Evolutionary conservation across 2,797 vertebrate genomes (phyloP).

Genomic region (Pseudochaenichthys georgianus): DNA sequence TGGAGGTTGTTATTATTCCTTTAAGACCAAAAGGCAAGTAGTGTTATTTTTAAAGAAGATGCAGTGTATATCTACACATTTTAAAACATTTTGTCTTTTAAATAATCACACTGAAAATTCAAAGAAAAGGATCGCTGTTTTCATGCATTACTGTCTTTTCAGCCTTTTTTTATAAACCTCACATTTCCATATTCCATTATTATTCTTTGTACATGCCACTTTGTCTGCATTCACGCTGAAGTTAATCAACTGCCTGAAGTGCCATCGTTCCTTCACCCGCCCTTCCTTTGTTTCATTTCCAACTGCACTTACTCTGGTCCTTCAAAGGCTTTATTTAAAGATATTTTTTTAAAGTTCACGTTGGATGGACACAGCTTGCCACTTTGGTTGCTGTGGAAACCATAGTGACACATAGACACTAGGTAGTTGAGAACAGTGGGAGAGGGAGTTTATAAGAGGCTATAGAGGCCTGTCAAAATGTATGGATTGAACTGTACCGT

Average conservation of each 20-base stretch:
- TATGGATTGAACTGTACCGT: slow-evolving; percentile 48
- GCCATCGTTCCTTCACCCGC: slow-evolving; percentile 12
- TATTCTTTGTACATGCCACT: slow-evolving; percentile 7
- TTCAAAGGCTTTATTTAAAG: slow-evolving; percentile 72
- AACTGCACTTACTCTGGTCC: slow-evolving; percentile 45
- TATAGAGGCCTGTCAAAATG: slow-evolving; percentile 50
- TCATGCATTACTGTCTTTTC: slow-evolving; percentile 13
- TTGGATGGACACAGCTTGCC: slow-evolving; percentile 63
- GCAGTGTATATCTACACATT: background rate
- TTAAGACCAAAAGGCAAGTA: background rate
- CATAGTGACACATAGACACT: slow-evolving; percentile 72
- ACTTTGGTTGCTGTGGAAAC: slow-evolving; percentile 82
- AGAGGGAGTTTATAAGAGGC: slow-evolving; percentile 70
- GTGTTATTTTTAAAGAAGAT: background rate
- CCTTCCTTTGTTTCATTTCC: slow-evolving; percentile 52
- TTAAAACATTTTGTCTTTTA: background rate
- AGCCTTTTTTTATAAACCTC: background rate
- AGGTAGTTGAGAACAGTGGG: slow-evolving; percentile 65
- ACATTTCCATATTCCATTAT: slow-evolving; percentile 37
- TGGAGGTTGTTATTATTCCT: background rate
- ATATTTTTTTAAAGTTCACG: slow-evolving; percentile 70
- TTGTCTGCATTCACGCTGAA: slow-evolving; percentile 42
- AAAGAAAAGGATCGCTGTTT: slow-evolving; percentile 6
- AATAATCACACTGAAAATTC: background rate
- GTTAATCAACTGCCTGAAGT: slow-evolving; percentile 59